Evolutionary conservation across 2,797 vertebrate genomes (phyloP), one percentile per base, ranked within the genome.

Genomic region (Hydrophis major): DNA sequence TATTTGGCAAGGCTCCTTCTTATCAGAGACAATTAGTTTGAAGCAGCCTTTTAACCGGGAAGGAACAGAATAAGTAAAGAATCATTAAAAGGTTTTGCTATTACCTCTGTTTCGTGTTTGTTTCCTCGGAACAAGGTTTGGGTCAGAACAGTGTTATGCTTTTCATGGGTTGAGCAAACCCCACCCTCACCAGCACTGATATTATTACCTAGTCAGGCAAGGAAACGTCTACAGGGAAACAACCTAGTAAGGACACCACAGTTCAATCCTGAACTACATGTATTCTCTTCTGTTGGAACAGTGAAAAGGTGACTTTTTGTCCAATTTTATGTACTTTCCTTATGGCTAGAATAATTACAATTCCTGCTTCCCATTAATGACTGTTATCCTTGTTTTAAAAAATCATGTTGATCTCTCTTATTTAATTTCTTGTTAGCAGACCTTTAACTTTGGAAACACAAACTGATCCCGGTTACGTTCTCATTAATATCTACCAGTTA

Each of bases 391-490:
- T 16, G n/a, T 50, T 50, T 10, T 50, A 95, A 94, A 83, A 91
- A 28, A 93, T 94, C n/a, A 57, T 96, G 95, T 95, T 96, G 89
- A 94, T 95, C 88, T 63, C 60, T 90, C 92, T 95, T 94, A 93
- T 94, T 94, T 95, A 95, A 63, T 93, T 90, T 94, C 92, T 61
- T 63, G 78, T 91, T 96, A 96, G 92, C 22, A 93, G 87, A 92
- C 89, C 88, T 93, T 83, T 95, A 95, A 89, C 93, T 37, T 37
- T 92, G 90, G 66, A 94, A 95, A 95, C 87, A 88, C 22, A 90
- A 93, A 56, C 63, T 94, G 95, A 94, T 92, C 88, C 55, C 90
- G 90, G 59, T 95, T 94, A 95, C 53, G 28, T 42, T 87, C 60
- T 92, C 66, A 66, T 69, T 59, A 87, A 74, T 56, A 63, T 90